These are phyloP conservation scores for Tolmerus cingulatus DNA, from an alignment of 2,888 invertebrate genomes.

Conservation along the genomic window DNA sequence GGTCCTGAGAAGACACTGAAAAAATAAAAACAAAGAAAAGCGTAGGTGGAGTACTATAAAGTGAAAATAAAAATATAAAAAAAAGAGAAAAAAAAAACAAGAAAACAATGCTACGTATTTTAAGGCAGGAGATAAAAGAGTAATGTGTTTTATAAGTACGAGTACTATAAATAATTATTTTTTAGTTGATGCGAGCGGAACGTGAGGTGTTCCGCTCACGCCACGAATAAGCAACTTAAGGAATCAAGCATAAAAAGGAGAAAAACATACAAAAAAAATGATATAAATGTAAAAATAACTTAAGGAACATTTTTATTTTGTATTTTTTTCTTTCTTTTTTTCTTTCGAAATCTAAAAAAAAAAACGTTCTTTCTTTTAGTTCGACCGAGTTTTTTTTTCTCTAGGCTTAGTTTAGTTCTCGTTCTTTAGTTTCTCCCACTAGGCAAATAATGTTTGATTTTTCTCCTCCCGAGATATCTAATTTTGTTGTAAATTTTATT, in stretches of 20 bases:
- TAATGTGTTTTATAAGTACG: slow-evolving; percentile 32
- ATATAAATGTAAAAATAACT: slow-evolving; percentile 33
- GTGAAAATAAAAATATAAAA: background rate
- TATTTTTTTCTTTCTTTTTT: background rate
- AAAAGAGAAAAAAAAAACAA: background rate
- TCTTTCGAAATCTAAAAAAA: background rate
- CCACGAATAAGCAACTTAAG: slow-evolving; percentile 25
- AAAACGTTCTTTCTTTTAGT: background rate
- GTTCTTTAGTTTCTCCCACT: background rate
- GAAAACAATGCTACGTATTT: slow-evolving; percentile 17
- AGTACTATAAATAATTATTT: slow-evolving; percentile 36
- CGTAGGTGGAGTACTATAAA: background rate
- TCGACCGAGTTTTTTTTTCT: background rate
- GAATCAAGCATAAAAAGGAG: background rate
- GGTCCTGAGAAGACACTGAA: background rate
- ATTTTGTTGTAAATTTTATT: slow-evolving; percentile 2
- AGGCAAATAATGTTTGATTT: background rate
- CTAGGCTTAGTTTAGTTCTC: slow-evolving; percentile 16
- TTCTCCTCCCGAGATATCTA: background rate
- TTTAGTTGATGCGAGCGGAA: slow-evolving; percentile 24
- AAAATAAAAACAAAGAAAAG: background rate
- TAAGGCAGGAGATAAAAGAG: slow-evolving; percentile 5
- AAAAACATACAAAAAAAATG: background rate
- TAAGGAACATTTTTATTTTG: slow-evolving; percentile 23
- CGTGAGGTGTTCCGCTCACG: background rate